Evolutionary conservation across 2,113 vertebrate genomes (phyloP).

Genomic region (Crocuta crocuta): DNA sequence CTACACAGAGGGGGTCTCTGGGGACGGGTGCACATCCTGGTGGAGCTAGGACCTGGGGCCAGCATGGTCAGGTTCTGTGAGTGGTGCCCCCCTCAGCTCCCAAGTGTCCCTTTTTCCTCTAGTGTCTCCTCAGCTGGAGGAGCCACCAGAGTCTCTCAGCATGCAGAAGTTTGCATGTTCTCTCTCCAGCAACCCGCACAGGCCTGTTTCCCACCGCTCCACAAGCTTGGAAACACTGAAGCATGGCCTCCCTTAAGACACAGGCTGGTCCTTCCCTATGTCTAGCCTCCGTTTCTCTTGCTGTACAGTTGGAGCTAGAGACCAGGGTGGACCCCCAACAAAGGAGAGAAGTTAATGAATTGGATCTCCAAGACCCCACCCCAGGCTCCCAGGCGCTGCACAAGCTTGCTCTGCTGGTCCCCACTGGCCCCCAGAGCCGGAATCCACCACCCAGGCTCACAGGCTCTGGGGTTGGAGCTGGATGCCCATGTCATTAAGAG

Average conservation of each 20-base stretch:
- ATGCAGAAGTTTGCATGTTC: fast-evolving
- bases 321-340: background rate
- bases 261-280: background rate
- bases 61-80: background rate
- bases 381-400: background rate
- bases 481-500: conserved; percentile 60
- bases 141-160: background rate
- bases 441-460: background rate
- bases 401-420: background rate
- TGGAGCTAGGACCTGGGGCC: background rate
- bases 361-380: background rate
- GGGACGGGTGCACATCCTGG: background rate
- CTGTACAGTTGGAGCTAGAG: background rate
- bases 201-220: background rate
- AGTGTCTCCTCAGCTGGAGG: background rate
- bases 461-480: conserved; percentile 47
- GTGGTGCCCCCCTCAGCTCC: background rate
- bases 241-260: background rate
- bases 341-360: background rate
- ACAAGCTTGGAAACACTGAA: background rate
- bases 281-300: background rate
- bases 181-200: background rate
- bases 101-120: background rate
- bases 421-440: background rate
- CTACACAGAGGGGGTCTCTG: background rate